phyloP scores from a whole-genome alignment of 2,888 invertebrate species.

The Monoplex corrugatus region DNA sequence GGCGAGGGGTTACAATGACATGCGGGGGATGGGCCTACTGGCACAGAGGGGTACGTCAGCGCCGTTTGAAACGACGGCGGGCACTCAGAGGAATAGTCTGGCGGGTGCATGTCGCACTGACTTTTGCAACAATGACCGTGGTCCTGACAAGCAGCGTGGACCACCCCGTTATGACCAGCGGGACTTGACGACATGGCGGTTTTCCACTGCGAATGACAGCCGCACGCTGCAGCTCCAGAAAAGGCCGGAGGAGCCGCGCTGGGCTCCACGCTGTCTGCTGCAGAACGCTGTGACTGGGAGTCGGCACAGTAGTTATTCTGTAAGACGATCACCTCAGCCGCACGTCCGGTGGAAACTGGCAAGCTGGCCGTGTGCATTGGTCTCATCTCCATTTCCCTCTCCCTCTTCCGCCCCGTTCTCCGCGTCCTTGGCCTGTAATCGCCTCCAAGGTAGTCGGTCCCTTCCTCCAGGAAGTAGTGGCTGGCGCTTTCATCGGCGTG shows the following conservation, averaged over 20 bases:
- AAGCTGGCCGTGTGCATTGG: neutral
- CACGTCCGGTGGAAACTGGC: neutral
- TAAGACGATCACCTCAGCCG: neutral
- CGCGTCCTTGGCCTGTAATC: neutral
- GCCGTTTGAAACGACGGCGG: neutral
- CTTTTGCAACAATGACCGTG: neutral
- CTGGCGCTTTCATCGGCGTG: neutral
- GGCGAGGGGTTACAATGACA: neutral
- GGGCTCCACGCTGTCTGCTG: neutral
- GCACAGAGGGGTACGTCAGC: no score
- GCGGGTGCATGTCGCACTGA: neutral
- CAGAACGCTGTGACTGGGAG: neutral
- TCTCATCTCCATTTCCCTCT: conserved; percentile 7
- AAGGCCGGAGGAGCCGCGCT: neutral
- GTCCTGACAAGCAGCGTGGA: neutral
- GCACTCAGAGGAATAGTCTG: neutral
- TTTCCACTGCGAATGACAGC: neutral
- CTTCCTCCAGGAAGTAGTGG: conserved; percentile 22
- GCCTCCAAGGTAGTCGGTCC: neutral
- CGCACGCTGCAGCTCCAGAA: neutral
- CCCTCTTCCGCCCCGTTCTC: no score
- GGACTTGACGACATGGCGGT: neutral
- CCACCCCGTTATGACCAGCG: neutral
- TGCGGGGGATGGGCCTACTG: neutral
- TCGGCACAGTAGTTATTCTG: conserved; percentile 2